Conservation (phyloP, 2,797 vertebrate genomes). For the Characodon lateralis region DNA sequence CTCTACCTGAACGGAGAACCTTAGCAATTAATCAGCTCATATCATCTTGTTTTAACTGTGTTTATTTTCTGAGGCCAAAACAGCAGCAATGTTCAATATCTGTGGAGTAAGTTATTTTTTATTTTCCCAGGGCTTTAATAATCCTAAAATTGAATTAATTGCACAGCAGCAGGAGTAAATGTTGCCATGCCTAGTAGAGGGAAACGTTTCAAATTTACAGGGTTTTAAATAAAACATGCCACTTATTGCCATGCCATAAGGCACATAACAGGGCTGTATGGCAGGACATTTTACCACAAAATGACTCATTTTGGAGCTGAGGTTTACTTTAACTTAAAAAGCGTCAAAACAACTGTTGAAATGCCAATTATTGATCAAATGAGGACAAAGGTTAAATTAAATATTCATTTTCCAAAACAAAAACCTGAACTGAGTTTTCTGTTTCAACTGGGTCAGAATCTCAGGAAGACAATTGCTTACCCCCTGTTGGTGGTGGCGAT, state of each 20-base stretch:
- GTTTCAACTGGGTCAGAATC: conserved; percentile 39
- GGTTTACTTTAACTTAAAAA: conserved; percentile 33
- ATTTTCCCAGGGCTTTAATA: not conserved
- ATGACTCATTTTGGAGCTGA: conserved; percentile 57
- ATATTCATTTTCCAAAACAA: not conserved
- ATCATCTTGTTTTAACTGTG: not conserved
- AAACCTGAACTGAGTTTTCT: conserved; percentile 9
- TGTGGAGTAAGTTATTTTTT: not conserved
- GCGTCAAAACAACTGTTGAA: conserved; percentile 1
- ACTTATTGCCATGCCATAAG: too few species aligned
- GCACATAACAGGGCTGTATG: conserved; percentile 35
- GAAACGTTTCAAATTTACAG: not conserved
- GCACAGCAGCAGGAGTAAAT: not conserved
- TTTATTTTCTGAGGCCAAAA: not conserved
- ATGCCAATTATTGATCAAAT: not conserved
- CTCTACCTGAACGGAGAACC: not conserved
- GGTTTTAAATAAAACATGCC: not conserved
- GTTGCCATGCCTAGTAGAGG: not conserved
- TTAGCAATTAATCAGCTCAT: not conserved
- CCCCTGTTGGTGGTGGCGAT: conserved; percentile 19
- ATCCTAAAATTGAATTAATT: not conserved
- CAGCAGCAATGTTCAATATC: not conserved
- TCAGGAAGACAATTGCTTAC: not conserved
- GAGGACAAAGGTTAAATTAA: not conserved
- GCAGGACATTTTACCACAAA: conserved; percentile 48